These are phyloP conservation scores for Gallinago media DNA, from an alignment of 2,113 vertebrate species.

Conservation along the genomic window DNA sequence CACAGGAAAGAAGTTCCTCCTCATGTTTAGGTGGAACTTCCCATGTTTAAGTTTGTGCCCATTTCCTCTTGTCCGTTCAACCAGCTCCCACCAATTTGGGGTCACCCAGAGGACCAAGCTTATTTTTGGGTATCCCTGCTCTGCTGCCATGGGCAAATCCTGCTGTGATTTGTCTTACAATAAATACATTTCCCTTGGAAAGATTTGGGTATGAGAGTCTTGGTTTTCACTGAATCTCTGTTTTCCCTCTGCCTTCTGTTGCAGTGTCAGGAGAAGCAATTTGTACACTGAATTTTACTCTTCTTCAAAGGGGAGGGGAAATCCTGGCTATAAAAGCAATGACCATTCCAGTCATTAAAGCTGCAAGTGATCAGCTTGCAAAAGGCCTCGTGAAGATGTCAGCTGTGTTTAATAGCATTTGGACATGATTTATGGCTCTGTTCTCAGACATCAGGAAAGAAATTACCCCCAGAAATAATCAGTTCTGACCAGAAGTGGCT, in stretches of 20 bases:
- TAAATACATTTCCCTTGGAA: neutral
- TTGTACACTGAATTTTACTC: neutral
- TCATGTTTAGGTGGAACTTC: too few species aligned
- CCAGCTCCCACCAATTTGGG: neutral
- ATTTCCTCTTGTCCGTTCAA: too few species aligned
- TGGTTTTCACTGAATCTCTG: neutral
- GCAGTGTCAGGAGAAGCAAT: neutral
- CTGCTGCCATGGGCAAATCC: neutral
- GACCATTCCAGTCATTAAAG: neutral
- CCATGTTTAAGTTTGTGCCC: too few species aligned
- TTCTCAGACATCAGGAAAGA: neutral
- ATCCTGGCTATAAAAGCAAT: neutral
- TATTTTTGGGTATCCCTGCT: neutral
- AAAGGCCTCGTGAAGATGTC: neutral
- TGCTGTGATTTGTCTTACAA: neutral
- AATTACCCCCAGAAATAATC: neutral
- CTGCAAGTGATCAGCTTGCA: neutral
- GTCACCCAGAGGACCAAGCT: neutral
- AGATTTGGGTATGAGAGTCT: neutral
- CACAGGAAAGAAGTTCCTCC: too few species aligned
- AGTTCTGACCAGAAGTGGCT: neutral
- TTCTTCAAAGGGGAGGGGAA: neutral
- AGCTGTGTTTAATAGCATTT: neutral
- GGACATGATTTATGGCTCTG: neutral
- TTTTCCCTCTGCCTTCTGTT: neutral